Base-by-base conservation (phyloP, 2,797 vertebrate species). In the Chelonia mydas region DNA sequence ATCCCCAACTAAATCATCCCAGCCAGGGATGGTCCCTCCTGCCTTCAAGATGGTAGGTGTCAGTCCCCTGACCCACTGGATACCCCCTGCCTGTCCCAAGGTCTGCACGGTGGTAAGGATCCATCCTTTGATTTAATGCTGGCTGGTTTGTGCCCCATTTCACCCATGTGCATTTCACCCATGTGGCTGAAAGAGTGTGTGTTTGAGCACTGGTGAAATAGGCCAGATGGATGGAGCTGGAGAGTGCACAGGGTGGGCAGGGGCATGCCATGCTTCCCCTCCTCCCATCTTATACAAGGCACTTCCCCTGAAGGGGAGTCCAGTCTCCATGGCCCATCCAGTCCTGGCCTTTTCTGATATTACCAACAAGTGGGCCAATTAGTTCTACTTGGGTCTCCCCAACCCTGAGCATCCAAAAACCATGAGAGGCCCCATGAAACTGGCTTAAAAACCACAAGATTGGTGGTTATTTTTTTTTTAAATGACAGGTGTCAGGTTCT, bases 401-500 rank as follows among this genome's bases (percentile, higher is more conserved):
- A 11, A 3, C 19, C n/a, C 65, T 72, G 21, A 41, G 65, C 65
- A 21, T 37, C n/a, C 68, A 25, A 41, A 41, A 41, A 41, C 28
- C 27, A 8, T 1, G 7, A 28, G 25, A 4, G 37, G 5, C 13
- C 74, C 45, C 11, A 7, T 3, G 7, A 49, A 47, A 7, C 11
- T 47, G 74, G 25, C 45, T 76, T 28, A 13, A 76, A 74, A 49
- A 49, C 27, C 25, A 17, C 74, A 47, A 3, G 23, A 10, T 41
- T 41, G 41, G 41, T 41, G 41, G 41, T 41, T 41, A 4, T 31
- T 59, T 15, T 59, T 61, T 59, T 31, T 11, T 11, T 27, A 11
- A 31, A 33, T 61, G 31, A 61, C 13, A 15, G 59, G 33, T 33
- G 28, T 61, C 65, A 5, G 68, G 68, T 72, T 68, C 68, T 72